A percentile compares a stretch with the other conserved stretches of the same genome.
phyloP scores from a whole-genome alignment of 1,140 invertebrate species.

The Brachionus rotundiformis region DNA sequence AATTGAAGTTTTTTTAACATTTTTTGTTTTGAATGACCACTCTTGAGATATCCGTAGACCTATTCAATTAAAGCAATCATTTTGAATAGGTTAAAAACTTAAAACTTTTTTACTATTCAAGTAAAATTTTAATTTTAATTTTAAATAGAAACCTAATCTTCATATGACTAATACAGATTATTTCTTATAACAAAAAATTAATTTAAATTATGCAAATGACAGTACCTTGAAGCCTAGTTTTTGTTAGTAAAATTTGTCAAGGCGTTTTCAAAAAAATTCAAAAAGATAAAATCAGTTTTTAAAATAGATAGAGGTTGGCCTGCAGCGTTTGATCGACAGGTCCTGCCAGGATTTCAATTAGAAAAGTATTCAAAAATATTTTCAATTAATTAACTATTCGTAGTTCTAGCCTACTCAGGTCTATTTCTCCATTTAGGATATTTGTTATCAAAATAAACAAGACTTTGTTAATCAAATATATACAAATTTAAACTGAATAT shows the following conservation, averaged over 20 bases:
- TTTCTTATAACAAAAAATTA: neutral
- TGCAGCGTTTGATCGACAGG: neutral
- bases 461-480: too few relatives aligned
- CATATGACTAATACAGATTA: neutral
- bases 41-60: neutral
- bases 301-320: neutral
- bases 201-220: neutral
- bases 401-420: too few relatives aligned
- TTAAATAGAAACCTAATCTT: neutral
- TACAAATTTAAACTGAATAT: too few relatives aligned
- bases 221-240: neutral
- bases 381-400: too few relatives aligned
- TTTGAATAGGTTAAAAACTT: neutral
- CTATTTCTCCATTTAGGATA: too few relatives aligned
- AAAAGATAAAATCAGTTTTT: neutral
- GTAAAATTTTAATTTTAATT: neutral
- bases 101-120: neutral
- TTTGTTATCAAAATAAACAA: too few relatives aligned
- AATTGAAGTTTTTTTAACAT: neutral
- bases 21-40: neutral
- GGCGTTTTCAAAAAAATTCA: too few relatives aligned
- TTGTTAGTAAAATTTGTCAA: too few relatives aligned
- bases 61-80: neutral
- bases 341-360: neutral
- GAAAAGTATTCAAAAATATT: neutral